Conservation (phyloP, 37 sponge, comb jelly and placozoan genomes). For the Lycopodina hypogea region DNA sequence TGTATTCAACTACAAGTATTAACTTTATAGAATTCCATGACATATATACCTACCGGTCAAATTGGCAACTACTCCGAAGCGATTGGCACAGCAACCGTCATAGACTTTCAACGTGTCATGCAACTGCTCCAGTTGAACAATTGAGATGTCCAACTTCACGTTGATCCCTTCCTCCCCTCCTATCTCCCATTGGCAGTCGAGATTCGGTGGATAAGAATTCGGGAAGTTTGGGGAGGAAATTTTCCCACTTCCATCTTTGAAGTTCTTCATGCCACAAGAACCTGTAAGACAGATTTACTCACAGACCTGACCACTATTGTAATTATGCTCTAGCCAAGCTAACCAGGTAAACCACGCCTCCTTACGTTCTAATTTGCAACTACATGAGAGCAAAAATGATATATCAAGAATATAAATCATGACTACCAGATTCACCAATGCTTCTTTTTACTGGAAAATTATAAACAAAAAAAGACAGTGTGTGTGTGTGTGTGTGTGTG, state of each 20-base stretch:
- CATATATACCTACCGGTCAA: constrained; percentile 25
- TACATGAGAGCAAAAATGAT: too few relatives aligned
- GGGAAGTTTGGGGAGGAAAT: constrained; percentile 48
- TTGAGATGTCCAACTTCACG: constrained; percentile 17
- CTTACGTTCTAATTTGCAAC: too few relatives aligned
- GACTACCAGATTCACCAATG: too few relatives aligned
- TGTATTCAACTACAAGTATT: too few relatives aligned
- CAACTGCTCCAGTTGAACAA: constrained; percentile 7
- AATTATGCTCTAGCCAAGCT: too few relatives aligned
- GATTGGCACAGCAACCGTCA: constrained; percentile 23
- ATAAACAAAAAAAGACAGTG: too few relatives aligned
- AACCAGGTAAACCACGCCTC: too few relatives aligned
- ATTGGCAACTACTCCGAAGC: not conserved
- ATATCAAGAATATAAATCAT: too few relatives aligned
- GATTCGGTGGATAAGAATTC: constrained; percentile 23
- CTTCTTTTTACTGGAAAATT: too few relatives aligned
- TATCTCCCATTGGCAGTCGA: constrained; percentile 43
- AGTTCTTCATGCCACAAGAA: constrained; percentile 38
- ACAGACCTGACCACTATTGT: not conserved
- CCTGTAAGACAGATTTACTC: constrained; percentile 1
- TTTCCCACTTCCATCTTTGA: not conserved
- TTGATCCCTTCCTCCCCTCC: not conserved
- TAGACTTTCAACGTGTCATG: constrained; percentile 34
- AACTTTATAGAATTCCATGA: too few relatives aligned
- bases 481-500: too few relatives aligned